These are phyloP conservation scores for Cephalopterus ornatus DNA, from an alignment of 2,113 vertebrate species.

Conservation along the genomic window DNA sequence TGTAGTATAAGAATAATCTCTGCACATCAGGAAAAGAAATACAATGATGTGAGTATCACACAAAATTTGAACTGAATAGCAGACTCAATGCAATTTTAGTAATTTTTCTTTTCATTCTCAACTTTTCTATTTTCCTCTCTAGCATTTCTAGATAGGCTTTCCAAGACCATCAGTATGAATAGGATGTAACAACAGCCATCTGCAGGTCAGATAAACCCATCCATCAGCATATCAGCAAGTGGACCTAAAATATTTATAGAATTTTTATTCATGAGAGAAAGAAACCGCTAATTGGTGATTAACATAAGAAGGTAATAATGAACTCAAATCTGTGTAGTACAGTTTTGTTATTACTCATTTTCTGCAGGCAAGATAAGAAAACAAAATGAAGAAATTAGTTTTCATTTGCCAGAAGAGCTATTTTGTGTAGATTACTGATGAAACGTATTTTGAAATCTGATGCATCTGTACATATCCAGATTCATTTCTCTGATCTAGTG, in stretches of 20 bases:
- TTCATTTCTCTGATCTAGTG: slow-evolving; percentile 41
- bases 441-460: slow-evolving; percentile 53
- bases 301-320: slow-evolving; percentile 71
- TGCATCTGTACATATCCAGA: slow-evolving; percentile 24
- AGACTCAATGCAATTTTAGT: slow-evolving; percentile 21
- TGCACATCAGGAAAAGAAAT: slow-evolving; percentile 8
- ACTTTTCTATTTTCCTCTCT: slow-evolving; percentile 46
- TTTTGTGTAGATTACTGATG: slow-evolving; percentile 41
- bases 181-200: slow-evolving; percentile 81
- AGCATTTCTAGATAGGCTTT: slow-evolving; percentile 78
- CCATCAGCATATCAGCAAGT: slow-evolving; percentile 85
- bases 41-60: background rate
- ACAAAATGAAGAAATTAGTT: slow-evolving; percentile 55
- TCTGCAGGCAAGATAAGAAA: slow-evolving; percentile 52
- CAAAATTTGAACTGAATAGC: slow-evolving; percentile 38
- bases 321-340: slow-evolving; percentile 51
- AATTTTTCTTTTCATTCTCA: slow-evolving; percentile 43
- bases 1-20: slow-evolving; percentile 15
- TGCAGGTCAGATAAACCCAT: slow-evolving; percentile 86
- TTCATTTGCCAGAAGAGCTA: slow-evolving; percentile 42
- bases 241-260: slow-evolving; percentile 81
- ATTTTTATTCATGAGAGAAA: slow-evolving; percentile 66
- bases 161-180: slow-evolving; percentile 74
- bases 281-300: slow-evolving; percentile 66
- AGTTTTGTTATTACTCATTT: slow-evolving; percentile 49